Evolutionary conservation across 2,797 vertebrate genomes (phyloP), one percentile per base, ranked within the genome.

Genomic region (Leptodactylus fallax): DNA sequence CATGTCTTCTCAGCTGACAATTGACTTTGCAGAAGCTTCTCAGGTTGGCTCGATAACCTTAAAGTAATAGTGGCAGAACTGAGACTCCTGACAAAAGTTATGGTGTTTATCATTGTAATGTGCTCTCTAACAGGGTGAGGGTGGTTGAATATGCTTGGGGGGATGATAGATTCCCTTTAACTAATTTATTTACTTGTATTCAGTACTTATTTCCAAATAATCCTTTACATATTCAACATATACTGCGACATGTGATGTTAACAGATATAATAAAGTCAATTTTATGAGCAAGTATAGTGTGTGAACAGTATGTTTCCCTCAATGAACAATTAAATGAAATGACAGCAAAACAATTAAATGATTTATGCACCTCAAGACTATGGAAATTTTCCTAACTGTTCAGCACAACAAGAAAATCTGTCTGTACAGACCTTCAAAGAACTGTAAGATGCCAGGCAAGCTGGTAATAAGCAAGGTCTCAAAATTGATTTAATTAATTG

Each of bases 401-500:
- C 76, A 72, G 25, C 36, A 72, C 36, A 85, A 65, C 77, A 81
- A 61, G 23, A 85, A 87, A 85, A 85, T 47, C 36, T 84, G 61
- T 25, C 45, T 61, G 23, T 63, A 49, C 49, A 84, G 83, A 80
- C 55, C 36, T 85, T 74, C 63, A 79, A 88, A 85, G 45, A 61
- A 27, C 60, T 79, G 19, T 51, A 79, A 63, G 74, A 85, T 51
- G 84, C 67, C 58, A 85, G 56, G 27, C 56, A 77, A 82, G 63
- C 60, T 85, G 47, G 78, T 88, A 85, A 80, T 81, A 81, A 49
- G 78, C 47, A 81, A 76, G 47, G 79, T 25, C 60, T 81, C 72
- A 67, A 79, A 85, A 85, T 61, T 65, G 79, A 85, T 85, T 88
- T 74, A 45, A 88, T 82, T 85, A 88, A 85, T 85, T 77, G 79